Percentiles rank a stretch among this genome's conserved stretches.
phyloP scores from a whole-genome alignment of 2,113 vertebrate species.

The Neolamprologus falcicula region DNA sequence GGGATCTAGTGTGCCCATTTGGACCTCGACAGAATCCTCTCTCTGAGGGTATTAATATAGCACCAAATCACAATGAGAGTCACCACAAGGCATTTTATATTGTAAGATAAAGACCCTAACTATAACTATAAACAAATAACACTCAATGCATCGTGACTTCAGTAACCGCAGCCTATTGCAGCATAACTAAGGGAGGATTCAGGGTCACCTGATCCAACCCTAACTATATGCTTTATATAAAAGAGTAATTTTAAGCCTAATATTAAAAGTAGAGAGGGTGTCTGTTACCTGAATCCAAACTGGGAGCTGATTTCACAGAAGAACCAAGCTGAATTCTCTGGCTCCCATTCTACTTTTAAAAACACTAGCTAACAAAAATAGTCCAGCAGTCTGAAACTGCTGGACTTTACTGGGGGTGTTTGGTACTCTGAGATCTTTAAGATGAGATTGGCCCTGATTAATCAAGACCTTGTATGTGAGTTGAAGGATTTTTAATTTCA shows the following conservation, averaged over 20 bases:
- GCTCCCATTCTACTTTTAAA: not conserved
- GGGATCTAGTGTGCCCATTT: not conserved
- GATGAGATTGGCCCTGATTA: not conserved
- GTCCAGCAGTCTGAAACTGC: not conserved
- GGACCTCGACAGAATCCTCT: not conserved
- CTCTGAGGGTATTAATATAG: not conserved
- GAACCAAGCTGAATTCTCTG: not conserved
- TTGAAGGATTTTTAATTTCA: not conserved
- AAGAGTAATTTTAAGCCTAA: not conserved
- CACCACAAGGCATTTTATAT: not conserved
- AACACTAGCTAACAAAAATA: fast-evolving
- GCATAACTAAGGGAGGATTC: not conserved
- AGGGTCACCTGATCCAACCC: not conserved
- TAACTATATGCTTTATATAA: not conserved
- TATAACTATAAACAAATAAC: no score
- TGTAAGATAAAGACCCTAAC: not conserved
- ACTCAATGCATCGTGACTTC: not conserved
- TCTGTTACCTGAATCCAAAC: not conserved
- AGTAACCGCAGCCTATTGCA: fast-evolving
- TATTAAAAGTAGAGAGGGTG: not conserved
- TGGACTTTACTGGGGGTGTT: not conserved
- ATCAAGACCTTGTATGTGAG: not conserved
- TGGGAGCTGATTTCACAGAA: not conserved
- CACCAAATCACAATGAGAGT: not conserved
- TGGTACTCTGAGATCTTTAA: not conserved